Evolutionary conservation across 53 echinoderm and acorn worm genomes (phyloP).

Genomic region (Hippasteria phrygiana): DNA sequence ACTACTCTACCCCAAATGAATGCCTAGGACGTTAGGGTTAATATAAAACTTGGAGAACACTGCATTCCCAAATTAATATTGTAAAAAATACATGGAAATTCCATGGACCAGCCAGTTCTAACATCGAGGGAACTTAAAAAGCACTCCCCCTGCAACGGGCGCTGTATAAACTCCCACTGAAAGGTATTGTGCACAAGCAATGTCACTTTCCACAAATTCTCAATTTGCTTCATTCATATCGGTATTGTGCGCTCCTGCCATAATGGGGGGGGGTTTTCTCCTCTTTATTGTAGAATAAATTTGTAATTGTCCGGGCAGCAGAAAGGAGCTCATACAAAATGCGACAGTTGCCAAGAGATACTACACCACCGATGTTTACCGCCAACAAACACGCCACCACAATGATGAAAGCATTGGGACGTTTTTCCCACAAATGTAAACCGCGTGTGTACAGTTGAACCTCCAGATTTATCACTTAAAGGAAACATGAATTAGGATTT

Average conservation of each 20-base stretch:
- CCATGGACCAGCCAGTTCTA: too few relatives aligned
- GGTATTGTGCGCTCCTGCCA: background rate
- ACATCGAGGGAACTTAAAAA: too few relatives aligned
- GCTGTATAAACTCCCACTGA: background rate
- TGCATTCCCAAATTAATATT: too few relatives aligned
- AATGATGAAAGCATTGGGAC: background rate
- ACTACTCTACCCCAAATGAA: too few relatives aligned
- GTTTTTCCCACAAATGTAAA: constrained; percentile 7
- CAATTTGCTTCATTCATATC: background rate
- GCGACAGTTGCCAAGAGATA: constrained; percentile 1
- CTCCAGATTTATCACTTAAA: too few relatives aligned
- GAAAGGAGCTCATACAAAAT: background rate
- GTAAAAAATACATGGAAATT: too few relatives aligned
- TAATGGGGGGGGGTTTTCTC: background rate
- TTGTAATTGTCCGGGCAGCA: background rate
- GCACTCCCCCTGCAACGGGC: background rate
- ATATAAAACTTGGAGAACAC: too few relatives aligned
- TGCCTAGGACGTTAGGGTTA: too few relatives aligned
- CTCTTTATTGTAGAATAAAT: background rate
- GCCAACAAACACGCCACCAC: background rate
- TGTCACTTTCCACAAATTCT: background rate
- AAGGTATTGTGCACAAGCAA: background rate
- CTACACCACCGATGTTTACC: background rate
- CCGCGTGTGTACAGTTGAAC: background rate
- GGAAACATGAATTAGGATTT: too few relatives aligned